Evolutionary conservation across 2,888 invertebrate species (phyloP).

Genomic region (Lymantria dispar): DNA sequence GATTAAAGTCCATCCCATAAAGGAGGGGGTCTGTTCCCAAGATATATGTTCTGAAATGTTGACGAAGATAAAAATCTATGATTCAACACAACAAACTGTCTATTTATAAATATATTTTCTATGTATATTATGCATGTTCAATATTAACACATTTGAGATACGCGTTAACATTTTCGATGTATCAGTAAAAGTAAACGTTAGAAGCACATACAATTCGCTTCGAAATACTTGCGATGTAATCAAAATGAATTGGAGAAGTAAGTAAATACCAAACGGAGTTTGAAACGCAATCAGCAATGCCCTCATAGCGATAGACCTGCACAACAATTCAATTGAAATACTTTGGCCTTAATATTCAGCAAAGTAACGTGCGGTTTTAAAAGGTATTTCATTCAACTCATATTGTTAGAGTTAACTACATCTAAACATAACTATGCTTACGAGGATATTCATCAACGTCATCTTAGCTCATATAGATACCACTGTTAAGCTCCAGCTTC

Average conservation of each 20-base stretch:
- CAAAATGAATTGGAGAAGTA: neutral
- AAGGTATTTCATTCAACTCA: neutral
- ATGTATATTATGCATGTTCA: too few species aligned
- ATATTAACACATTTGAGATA: too few species aligned
- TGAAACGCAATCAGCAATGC: conserved; percentile 2
- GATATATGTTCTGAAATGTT: too few species aligned
- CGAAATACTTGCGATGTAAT: neutral
- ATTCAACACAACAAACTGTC: too few species aligned
- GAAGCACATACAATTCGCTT: neutral
- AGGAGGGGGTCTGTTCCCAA: too few species aligned
- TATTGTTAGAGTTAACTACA: neutral
- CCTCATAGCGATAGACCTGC: conserved; percentile 5
- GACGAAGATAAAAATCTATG: too few species aligned
- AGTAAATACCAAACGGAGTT: conserved; percentile 8
- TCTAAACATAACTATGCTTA: neutral
- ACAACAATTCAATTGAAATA: conserved; percentile 32
- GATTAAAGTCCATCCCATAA: too few species aligned
- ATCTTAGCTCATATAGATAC: too few species aligned
- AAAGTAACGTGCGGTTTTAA: conserved; percentile 27
- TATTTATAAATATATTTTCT: too few species aligned
- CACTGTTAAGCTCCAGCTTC: too few species aligned
- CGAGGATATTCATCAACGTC: too few species aligned
- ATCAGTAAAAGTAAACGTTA: neutral
- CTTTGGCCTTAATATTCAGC: conserved; percentile 15
- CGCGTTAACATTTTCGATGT: neutral